Conservation (phyloP, 2,888 invertebrate genomes). For the Pristionchus exspectatus region DNA sequence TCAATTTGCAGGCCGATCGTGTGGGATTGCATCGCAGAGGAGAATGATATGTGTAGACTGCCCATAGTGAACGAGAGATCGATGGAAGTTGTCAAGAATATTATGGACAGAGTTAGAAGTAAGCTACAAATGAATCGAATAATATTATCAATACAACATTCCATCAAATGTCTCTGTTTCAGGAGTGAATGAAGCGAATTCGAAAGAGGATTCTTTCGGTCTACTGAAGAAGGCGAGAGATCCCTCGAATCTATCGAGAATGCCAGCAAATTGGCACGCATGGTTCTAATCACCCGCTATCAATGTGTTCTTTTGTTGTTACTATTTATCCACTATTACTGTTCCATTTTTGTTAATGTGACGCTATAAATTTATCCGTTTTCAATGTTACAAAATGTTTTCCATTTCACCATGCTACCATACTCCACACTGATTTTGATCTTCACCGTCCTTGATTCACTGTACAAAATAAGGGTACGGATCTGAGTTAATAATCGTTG, state of each 20-base stretch:
- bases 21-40: slow-evolving; percentile 20
- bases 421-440: too few relatives aligned
- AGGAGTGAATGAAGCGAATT: background rate
- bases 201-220: background rate
- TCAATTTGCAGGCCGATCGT: slow-evolving; percentile 6
- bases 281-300: slow-evolving; percentile 7
- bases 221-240: slow-evolving; percentile 10
- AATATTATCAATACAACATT: background rate
- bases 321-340: too few relatives aligned
- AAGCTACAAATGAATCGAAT: background rate
- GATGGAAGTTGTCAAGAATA: background rate
- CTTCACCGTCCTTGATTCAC: too few relatives aligned
- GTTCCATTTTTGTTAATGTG: too few relatives aligned
- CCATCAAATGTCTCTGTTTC: background rate
- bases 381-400: too few relatives aligned
- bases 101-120: slow-evolving; percentile 12
- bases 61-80: background rate
- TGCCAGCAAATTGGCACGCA: slow-evolving; percentile 37
- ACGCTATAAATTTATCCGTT: too few relatives aligned
- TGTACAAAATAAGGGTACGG: too few relatives aligned
- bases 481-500: too few relatives aligned
- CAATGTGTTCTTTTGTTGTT: too few relatives aligned
- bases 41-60: background rate
- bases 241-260: slow-evolving; percentile 37
- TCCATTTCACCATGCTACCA: too few relatives aligned